Conservation (phyloP, 1,140 invertebrate species). For the Anoplophora glabripennis region DNA sequence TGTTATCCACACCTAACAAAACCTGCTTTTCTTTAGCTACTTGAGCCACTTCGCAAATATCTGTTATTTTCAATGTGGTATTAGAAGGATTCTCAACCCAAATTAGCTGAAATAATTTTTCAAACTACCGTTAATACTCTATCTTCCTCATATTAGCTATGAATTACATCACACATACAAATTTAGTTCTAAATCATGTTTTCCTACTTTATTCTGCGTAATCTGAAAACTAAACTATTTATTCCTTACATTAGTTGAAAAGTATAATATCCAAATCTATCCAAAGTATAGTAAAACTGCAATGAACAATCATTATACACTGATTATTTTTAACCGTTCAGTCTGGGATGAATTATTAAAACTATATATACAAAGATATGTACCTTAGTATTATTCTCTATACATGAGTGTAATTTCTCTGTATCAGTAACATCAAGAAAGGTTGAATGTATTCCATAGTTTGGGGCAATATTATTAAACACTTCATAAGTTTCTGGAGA, state of each 20-base stretch:
- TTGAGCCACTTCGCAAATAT: slow-evolving; percentile 64
- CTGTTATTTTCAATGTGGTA: slow-evolving; percentile 73
- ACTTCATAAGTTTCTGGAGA: slow-evolving; percentile 87
- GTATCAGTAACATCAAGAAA: slow-evolving; percentile 76
- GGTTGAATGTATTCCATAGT: slow-evolving; percentile 67
- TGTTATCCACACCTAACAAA: slow-evolving; percentile 79
- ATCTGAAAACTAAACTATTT: too few relatives aligned
- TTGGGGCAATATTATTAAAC: slow-evolving; percentile 58
- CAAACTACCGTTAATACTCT: too few relatives aligned
- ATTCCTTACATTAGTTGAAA: too few relatives aligned
- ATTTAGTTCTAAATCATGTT: too few relatives aligned
- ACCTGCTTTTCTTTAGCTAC: slow-evolving; percentile 60
- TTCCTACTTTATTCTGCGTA: too few relatives aligned
- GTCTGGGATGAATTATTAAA: too few relatives aligned
- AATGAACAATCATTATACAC: too few relatives aligned
- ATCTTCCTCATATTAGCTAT: too few relatives aligned
- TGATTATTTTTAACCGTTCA: too few relatives aligned
- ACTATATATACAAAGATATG: background rate
- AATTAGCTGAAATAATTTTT: slow-evolving; percentile 60
- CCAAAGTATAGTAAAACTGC: too few relatives aligned
- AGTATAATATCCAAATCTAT: too few relatives aligned
- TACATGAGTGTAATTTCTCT: slow-evolving; percentile 63
- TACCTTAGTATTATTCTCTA: slow-evolving; percentile 86
- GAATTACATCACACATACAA: too few relatives aligned
- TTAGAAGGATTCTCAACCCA: slow-evolving; percentile 87